phyloP scores from a whole-genome alignment of 1,140 invertebrate species.

The Lasaia peninsularis region DNA sequence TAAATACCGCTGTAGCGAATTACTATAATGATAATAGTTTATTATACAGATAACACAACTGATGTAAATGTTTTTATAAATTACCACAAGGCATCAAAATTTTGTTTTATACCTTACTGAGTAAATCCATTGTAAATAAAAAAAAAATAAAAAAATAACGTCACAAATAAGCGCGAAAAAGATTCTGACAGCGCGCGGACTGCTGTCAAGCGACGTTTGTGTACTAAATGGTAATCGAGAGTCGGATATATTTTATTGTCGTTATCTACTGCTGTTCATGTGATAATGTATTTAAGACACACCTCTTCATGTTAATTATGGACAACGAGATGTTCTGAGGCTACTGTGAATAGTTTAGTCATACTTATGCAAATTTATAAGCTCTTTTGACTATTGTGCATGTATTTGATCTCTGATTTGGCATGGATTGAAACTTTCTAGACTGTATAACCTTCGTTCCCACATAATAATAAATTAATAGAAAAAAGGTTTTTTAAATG shows the following conservation, averaged over 20 bases:
- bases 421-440: no score
- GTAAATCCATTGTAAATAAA: background rate
- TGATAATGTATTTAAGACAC: background rate
- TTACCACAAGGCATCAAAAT: background rate
- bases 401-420: no score
- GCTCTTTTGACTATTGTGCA: no score
- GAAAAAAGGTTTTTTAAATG: no score
- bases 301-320: background rate
- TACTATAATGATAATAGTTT: no score
- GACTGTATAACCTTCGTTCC: no score
- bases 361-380: no score
- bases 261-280: background rate
- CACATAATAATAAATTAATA: no score
- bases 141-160: background rate
- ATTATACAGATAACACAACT: no score
- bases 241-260: background rate
- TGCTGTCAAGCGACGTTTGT: conserved; percentile 16
- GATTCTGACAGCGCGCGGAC: conserved; percentile 4
- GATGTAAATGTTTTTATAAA: no score
- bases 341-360: no score
- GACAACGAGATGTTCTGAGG: background rate
- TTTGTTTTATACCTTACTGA: background rate
- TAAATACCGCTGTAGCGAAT: no score
- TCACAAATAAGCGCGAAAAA: conserved; percentile 27
- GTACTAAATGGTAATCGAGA: conserved; percentile 25